Evolutionary conservation across 2,888 invertebrate species (phyloP), one percentile per base, ranked within the genome.

Genomic region (Phanerotoma sp.): DNA sequence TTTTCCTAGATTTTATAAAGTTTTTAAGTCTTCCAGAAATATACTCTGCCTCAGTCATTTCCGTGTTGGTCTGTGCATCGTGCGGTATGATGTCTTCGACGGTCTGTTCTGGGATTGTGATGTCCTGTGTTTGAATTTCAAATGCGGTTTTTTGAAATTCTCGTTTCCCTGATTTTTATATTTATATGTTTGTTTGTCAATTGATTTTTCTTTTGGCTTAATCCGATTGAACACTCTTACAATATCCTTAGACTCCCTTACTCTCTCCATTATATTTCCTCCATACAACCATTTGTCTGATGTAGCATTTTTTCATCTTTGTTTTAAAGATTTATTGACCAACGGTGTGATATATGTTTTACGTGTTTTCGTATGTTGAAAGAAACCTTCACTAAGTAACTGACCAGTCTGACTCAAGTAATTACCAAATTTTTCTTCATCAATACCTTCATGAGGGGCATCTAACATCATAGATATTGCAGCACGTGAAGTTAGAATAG

Each of bases 21-120:
- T 15, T 1, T 32, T 16, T 16, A 4, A 6, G 32, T 7, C 15
- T 16, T 9, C 15, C 46, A 4, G 48, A 20, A 4, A 13, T 21
- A 48, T 56, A 55, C 57, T 58, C 58, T 21, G n/a, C 41, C 41
- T 41, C 16, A n/a, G n/a, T n/a, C n/a, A n/a, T n/a, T n/a, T n/a
- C n/a, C n/a, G n/a, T n/a, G n/a, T n/a, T n/a, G n/a, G n/a, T n/a
- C n/a, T n/a, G n/a, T n/a, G n/a, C n/a, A n/a, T n/a, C n/a, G n/a
- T n/a, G n/a, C n/a, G n/a, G n/a, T n/a, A n/a, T n/a, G n/a, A n/a
- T n/a, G n/a, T n/a, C n/a, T n/a, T n/a, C n/a, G n/a, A n/a, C n/a
- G n/a, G n/a, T n/a, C n/a, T n/a, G n/a, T n/a, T n/a, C n/a, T n/a
- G n/a, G n/a, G n/a, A n/a, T n/a, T n/a, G n/a, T n/a, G n/a, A n/a